A percentile compares a stretch with the other conserved stretches of the same genome.
These are phyloP conservation scores for Cyanocitta stelleri DNA, from an alignment of 2,113 vertebrate genomes.

Conservation along the genomic window DNA sequence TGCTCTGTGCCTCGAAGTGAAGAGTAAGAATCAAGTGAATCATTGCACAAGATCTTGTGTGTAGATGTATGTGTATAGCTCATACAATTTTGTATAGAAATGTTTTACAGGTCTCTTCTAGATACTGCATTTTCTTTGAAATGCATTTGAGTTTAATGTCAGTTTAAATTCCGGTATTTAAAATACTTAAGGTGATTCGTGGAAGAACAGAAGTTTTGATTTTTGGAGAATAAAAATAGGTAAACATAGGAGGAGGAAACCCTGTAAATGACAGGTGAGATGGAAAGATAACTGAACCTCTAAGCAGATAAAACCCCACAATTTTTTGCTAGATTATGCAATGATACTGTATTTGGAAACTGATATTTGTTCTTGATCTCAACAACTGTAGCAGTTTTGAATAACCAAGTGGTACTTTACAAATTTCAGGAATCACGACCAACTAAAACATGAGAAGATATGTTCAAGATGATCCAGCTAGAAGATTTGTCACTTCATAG, in stretches of 20 bases:
- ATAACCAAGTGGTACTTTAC: slow-evolving; percentile 1
- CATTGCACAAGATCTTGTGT: neutral
- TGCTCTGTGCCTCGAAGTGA: neutral
- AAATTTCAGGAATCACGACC: slow-evolving; percentile 53
- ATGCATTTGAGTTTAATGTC: neutral
- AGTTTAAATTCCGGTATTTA: neutral
- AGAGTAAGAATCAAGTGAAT: neutral
- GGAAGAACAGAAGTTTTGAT: neutral
- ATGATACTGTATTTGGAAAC: neutral
- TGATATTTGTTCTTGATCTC: neutral
- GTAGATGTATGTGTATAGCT: neutral
- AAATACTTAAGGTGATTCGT: neutral
- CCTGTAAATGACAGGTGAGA: neutral
- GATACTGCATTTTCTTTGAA: neutral
- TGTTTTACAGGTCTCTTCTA: neutral
- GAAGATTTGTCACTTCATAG: slow-evolving; percentile 28
- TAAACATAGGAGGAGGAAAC: neutral
- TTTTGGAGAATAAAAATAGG: neutral
- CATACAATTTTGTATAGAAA: neutral
- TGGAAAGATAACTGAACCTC: neutral
- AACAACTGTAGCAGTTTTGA: neutral
- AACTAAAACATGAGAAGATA: neutral
- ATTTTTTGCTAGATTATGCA: neutral
- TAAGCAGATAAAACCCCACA: neutral
- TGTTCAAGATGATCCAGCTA: slow-evolving; percentile 48